A percentile compares a stretch with the other conserved stretches of the same genome.
phyloP scores from a whole-genome alignment of 2,888 invertebrate genomes.

The Incurvaria masculella region DNA sequence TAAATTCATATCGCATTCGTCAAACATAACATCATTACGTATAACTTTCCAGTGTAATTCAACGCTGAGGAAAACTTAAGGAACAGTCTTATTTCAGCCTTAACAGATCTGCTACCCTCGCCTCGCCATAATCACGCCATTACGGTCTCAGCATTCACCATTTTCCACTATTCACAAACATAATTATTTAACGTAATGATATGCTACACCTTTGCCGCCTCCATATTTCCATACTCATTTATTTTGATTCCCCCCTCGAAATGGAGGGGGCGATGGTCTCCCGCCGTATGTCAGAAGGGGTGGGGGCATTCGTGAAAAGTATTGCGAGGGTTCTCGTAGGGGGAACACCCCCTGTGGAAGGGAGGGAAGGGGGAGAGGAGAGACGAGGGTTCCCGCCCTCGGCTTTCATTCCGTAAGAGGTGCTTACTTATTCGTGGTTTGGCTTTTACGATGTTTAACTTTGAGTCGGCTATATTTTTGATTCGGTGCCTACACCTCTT shows the following conservation, averaged over 20 bases:
- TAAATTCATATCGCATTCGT: too few relatives aligned
- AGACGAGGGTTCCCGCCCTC: background rate
- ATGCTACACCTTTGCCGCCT: conserved; percentile 37
- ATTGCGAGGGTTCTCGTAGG: background rate
- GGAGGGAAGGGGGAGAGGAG: background rate
- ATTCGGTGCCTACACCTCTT: background rate
- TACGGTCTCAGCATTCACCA: background rate
- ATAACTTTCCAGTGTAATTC: too few relatives aligned
- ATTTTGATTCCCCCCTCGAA: conserved; percentile 32
- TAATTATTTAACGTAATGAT: conserved; percentile 55
- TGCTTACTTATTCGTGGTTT: background rate
- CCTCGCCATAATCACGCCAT: background rate
- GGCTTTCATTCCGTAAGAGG: background rate
- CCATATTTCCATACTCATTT: conserved; percentile 33
- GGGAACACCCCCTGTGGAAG: too few relatives aligned
- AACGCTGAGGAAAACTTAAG: too few relatives aligned
- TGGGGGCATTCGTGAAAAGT: background rate
- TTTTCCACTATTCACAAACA: conserved; percentile 17
- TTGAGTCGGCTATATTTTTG: background rate
- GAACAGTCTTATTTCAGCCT: too few relatives aligned
- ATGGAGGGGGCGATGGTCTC: conserved; percentile 17
- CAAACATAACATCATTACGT: too few relatives aligned
- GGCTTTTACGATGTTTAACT: background rate
- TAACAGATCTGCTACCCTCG: too few relatives aligned
- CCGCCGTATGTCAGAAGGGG: background rate